Evolutionary conservation across 2,797 vertebrate species (phyloP).

Genomic region (Dicrostonyx torquatus): DNA sequence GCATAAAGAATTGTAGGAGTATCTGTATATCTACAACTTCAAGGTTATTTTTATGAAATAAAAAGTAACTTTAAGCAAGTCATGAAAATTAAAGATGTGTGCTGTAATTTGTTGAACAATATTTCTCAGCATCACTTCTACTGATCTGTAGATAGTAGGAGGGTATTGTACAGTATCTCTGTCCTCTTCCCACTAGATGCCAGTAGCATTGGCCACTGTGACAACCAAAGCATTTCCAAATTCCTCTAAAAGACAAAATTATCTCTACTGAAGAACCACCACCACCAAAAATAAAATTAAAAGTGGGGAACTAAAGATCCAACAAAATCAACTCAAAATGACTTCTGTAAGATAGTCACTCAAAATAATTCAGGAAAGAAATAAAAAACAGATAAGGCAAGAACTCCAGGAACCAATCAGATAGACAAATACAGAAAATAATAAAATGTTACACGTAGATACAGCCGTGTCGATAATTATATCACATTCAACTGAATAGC

Average conservation of each 20-base stretch:
- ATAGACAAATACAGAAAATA: neutral
- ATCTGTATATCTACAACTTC: neutral
- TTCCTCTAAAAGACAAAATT: neutral
- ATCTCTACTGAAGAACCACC: neutral
- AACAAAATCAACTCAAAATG: neutral
- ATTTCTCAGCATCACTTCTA: neutral
- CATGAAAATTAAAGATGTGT: neutral
- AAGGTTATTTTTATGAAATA: neutral
- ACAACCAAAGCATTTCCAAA: neutral
- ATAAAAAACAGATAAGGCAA: neutral
- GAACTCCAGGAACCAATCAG: neutral
- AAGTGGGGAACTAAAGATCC: neutral
- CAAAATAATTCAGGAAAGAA: conserved; percentile 4
- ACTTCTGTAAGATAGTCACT: neutral
- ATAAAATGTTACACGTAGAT: neutral
- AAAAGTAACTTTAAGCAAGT: neutral
- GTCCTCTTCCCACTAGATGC: neutral
- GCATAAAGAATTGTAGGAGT: neutral
- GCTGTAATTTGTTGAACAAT: neutral
- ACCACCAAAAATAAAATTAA: neutral
- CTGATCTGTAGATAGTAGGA: neutral
- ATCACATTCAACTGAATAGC: neutral
- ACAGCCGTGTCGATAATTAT: neutral
- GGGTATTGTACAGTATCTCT: neutral
- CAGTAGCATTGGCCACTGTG: neutral